A percentile compares a stretch with the other conserved stretches of the same genome.
Evolutionary conservation across 2,888 invertebrate species (phyloP).

Genomic region (Heliconius cydno): DNA sequence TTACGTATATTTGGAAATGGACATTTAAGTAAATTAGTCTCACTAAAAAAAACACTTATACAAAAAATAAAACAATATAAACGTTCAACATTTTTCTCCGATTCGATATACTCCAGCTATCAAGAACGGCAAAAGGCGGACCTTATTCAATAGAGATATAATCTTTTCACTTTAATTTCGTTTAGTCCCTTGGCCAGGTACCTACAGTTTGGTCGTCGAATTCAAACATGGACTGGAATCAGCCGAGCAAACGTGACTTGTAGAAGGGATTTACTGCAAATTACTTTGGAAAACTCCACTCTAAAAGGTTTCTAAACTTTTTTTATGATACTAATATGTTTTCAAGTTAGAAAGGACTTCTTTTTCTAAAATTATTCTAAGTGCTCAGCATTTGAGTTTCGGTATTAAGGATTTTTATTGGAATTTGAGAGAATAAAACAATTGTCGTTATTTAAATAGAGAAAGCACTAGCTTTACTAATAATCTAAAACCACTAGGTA

Average conservation of each 20-base stretch:
- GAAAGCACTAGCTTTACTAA: not conserved
- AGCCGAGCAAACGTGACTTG: slow-evolving; percentile 54
- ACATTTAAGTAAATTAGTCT: not conserved
- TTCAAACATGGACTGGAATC: slow-evolving; percentile 49
- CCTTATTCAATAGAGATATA: slow-evolving; percentile 69
- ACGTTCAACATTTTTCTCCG: slow-evolving; percentile 40
- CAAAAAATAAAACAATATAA: not conserved
- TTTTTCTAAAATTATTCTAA: not conserved
- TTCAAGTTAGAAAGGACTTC: slow-evolving; percentile 21
- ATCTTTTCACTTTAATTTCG: slow-evolving; percentile 61
- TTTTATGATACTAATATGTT: slow-evolving; percentile 42
- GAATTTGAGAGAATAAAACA: not conserved
- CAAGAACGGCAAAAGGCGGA: slow-evolving; percentile 44
- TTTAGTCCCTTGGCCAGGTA: slow-evolving; percentile 43
- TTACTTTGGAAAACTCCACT: slow-evolving; percentile 52
- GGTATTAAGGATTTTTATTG: not conserved
- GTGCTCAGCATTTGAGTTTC: not conserved
- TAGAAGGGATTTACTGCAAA: slow-evolving; percentile 59
- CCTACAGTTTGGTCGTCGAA: slow-evolving; percentile 19
- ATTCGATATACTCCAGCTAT: slow-evolving; percentile 36
- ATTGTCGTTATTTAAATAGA: no score
- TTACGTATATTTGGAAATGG: no score
- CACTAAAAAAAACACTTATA: not conserved
- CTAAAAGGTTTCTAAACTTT: slow-evolving; percentile 34
- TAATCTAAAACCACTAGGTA: no score